Base-by-base conservation (phyloP, 2,113 vertebrate species). In the Nycticorax nycticorax region DNA sequence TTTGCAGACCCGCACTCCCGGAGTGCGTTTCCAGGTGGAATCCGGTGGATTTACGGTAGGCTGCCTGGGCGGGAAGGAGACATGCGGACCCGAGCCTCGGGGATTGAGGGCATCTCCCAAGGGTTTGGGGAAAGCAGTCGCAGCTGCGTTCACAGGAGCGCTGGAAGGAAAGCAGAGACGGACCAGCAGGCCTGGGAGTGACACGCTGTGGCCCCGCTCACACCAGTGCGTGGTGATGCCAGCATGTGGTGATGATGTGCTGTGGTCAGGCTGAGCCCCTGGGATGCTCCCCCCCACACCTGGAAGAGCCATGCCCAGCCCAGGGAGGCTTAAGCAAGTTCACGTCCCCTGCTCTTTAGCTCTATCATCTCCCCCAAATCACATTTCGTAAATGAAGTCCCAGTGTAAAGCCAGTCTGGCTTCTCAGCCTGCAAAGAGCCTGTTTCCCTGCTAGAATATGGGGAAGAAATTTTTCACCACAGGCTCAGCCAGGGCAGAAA, bases 71-170 rank as follows among this genome's bases (percentile, higher is more conserved):
- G 22, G 39, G 52, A 64, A 56, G 57, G 39, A 62, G 7, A 18
- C 1, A 2, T 4, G 7, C 0, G 0, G 21, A 7, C 55, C 50
- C 21, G 62, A 76, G 52, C 10, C 30, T 23, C 3, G 9, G 17
- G 9, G 9, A 69, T 17, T 87, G 95, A 92, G 53, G 45, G 47
- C 41, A 77, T 88, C 71, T 93, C 57, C 88, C 48, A 59, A 33
- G 53, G 57, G 79, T 57, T 66, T 20, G 27, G 75, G 39, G 48
- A 45, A 67, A 84, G 28, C 33, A 45, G 28, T 12, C 0, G 0
- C 64, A 81, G 73, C 43, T 75, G 64, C 3, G 0, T 56, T 71
- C 48, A 11, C 3, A 59, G 79, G 39, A 76, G 15, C 0, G 0
- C 3, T 2, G n/a, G 59, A 37, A 10, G 76, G 48, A 56, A 79